phyloP scores from a whole-genome alignment of 2,888 invertebrate genomes.

The Orchesella flavescens region DNA sequence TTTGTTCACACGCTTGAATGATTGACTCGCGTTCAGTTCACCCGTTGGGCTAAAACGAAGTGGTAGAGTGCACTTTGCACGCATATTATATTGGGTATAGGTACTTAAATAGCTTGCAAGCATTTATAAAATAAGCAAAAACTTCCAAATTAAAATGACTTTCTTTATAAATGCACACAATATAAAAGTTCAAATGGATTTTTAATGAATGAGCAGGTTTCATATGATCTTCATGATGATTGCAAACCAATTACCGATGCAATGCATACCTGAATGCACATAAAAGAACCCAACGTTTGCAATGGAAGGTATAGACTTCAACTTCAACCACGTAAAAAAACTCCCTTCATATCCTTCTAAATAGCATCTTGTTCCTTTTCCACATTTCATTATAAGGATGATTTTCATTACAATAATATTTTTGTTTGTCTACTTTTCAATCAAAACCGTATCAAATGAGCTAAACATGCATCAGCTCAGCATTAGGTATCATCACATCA shows the following conservation, averaged over 20 bases:
- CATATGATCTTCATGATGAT: no score
- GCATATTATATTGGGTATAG: no score
- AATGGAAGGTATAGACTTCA: no score
- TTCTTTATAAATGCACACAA: conserved; percentile 8
- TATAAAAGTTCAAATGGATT: no score
- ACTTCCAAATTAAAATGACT: conserved; percentile 17
- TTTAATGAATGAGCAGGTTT: conserved; percentile 16
- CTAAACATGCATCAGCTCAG: conserved; percentile 21
- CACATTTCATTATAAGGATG: conserved; percentile 2
- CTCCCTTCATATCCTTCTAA: background rate
- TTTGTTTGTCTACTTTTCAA: conserved; percentile 23
- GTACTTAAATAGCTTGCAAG: no score
- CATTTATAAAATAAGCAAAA: no score
- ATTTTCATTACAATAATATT: background rate
- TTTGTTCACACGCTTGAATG: conserved; percentile 10
- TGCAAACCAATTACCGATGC: no score
- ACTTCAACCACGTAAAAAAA: no score
- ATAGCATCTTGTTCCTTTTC: conserved; percentile 1
- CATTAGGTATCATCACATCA: conserved; percentile 40
- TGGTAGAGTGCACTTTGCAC: no score
- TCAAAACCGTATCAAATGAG: conserved; percentile 42
- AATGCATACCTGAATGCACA: no score
- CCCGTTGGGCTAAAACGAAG: no score
- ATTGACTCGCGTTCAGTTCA: background rate
- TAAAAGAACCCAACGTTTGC: no score